These are phyloP conservation scores for Drosophila sp. DNA, from an alignment of 1,140 invertebrate genomes.

Conservation along the genomic window DNA sequence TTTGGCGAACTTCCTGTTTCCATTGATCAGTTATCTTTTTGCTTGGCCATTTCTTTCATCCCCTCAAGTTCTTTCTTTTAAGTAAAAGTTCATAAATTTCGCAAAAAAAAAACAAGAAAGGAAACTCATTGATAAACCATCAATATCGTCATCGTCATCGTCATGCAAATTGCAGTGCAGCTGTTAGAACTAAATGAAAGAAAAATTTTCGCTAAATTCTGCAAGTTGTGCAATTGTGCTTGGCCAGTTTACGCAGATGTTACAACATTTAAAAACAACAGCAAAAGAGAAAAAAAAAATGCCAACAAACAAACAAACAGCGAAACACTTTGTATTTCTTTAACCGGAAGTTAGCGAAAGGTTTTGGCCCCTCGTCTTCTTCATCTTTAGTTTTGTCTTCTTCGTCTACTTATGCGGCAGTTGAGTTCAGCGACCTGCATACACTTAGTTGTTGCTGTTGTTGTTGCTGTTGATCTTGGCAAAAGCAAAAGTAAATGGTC, in stretches of 20 bases:
- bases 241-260: constrained; percentile 63
- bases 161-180: constrained; percentile 55
- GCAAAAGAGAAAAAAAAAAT: too few relatives aligned
- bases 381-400: neutral
- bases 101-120: constrained; percentile 50
- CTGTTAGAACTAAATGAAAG: constrained; percentile 61
- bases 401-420: neutral
- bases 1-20: constrained; percentile 50
- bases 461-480: constrained; percentile 1
- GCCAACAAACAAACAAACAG: constrained; percentile 1
- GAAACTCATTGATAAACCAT: constrained; percentile 75
- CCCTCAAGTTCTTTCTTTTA: constrained; percentile 28
- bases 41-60: constrained; percentile 24
- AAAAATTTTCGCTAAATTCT: constrained; percentile 36
- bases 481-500: constrained; percentile 65
- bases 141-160: constrained; percentile 44
- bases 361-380: constrained; percentile 49
- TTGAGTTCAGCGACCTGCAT: constrained; percentile 52
- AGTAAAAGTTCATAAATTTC: constrained; percentile 76
- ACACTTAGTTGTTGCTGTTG: neutral
- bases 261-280: constrained; percentile 46
- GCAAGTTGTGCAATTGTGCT: constrained; percentile 22
- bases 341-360: constrained; percentile 78
- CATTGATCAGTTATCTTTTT: constrained; percentile 47
- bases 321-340: constrained; percentile 9